A percentile compares a stretch with the other conserved stretches of the same genome.
phyloP scores from a whole-genome alignment of 2,888 invertebrate genomes.

The Lumbricus terrestris region DNA sequence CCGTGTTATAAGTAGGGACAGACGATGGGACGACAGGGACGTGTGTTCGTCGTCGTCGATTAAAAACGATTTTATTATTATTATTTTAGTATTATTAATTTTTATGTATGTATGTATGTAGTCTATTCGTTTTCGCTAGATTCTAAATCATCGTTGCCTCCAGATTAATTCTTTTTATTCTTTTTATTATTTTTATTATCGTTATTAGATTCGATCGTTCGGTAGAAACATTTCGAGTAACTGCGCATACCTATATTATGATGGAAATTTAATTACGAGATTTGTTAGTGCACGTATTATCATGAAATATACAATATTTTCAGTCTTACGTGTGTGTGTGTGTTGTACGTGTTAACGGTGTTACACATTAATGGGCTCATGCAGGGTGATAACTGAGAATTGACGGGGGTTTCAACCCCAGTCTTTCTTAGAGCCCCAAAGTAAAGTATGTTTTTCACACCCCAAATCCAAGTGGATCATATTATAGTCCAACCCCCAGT shows the following conservation, averaged over 20 bases:
- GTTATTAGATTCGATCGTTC: neutral
- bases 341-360: too few relatives aligned
- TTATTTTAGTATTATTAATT: too few relatives aligned
- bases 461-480: too few relatives aligned
- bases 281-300: neutral
- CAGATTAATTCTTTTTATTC: too few relatives aligned
- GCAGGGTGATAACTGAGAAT: too few relatives aligned
- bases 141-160: neutral
- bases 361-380: neutral
- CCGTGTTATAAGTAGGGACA: neutral
- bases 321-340: neutral
- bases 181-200: too few relatives aligned
- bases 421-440: too few relatives aligned
- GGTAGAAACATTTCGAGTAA: neutral
- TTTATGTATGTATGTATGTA: neutral
- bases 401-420: too few relatives aligned
- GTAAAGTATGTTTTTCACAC: too few relatives aligned
- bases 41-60: too few relatives aligned
- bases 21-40: neutral
- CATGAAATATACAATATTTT: constrained; percentile 3
- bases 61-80: neutral
- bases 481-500: too few relatives aligned
- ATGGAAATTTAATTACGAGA: neutral
- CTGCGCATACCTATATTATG: neutral
- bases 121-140: neutral